Conservation (phyloP, 1,140 invertebrate species). For the Oryctes rhinoceros region DNA sequence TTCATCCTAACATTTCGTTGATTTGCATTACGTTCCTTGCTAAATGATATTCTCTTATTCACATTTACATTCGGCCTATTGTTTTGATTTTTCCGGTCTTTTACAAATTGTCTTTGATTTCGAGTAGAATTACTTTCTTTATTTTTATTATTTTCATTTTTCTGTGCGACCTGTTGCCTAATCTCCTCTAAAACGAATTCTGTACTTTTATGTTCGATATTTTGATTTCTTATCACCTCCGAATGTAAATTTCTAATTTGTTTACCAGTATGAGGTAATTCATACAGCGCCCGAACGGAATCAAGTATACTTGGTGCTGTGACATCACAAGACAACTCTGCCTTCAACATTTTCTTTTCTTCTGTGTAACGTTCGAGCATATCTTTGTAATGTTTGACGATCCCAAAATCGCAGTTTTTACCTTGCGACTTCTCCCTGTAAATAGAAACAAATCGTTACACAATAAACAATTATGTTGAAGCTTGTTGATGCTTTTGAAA, state of each 20-base stretch:
- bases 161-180: not conserved
- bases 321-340: conserved; percentile 46
- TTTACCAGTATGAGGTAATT: conserved; percentile 51
- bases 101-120: not conserved
- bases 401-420: conserved; percentile 41
- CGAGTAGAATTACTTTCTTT: not conserved
- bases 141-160: not conserved
- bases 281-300: conserved; percentile 47
- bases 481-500: too few species aligned
- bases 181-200: not conserved
- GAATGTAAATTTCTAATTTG: conserved; percentile 51
- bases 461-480: too few species aligned
- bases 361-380: conserved; percentile 51
- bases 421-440: conserved; percentile 52
- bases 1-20: not conserved
- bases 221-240: not conserved
- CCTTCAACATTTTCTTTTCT: conserved; percentile 50
- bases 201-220: conserved; percentile 16
- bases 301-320: conserved; percentile 46
- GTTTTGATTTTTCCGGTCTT: not conserved
- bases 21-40: not conserved
- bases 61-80: not conserved
- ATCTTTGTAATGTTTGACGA: conserved; percentile 46
- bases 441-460: not conserved
- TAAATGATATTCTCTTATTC: not conserved